Evolutionary conservation across 2,888 invertebrate genomes (phyloP).

Genomic region (Eretmocerus hayati): DNA sequence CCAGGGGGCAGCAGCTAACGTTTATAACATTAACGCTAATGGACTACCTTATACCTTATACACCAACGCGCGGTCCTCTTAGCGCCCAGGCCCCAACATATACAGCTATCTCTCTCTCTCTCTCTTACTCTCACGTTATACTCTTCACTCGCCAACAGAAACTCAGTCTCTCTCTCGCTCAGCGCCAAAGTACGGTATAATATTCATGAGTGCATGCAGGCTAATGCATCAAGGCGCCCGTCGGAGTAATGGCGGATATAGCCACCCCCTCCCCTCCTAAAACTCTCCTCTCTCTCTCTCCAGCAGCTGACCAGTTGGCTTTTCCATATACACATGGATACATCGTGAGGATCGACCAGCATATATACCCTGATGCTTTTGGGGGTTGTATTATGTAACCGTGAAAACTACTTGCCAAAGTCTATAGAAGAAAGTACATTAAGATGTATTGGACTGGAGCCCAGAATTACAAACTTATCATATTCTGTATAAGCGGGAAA

Average conservation of each 20-base stretch:
- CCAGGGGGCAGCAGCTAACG: conserved; percentile 45
- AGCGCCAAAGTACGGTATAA: conserved; percentile 32
- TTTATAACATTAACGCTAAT: conserved; percentile 49
- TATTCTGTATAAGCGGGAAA: too few species aligned
- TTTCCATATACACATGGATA: too few species aligned
- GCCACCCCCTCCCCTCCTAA: too few species aligned
- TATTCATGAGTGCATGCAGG: conserved; percentile 45
- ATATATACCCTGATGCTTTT: too few species aligned
- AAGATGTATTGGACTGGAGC: too few species aligned
- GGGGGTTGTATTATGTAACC: too few species aligned
- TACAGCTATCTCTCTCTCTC: background rate
- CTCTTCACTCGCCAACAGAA: background rate
- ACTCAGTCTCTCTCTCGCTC: conserved; percentile 10
- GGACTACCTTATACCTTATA: conserved; percentile 47
- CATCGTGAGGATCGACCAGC: too few species aligned
- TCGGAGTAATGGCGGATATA: conserved; percentile 33
- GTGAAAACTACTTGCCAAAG: too few species aligned
- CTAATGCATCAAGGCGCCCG: conserved; percentile 43
- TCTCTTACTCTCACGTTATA: conserved; percentile 1
- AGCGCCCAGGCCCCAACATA: background rate
- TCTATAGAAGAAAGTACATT: too few species aligned
- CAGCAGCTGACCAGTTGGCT: too few species aligned
- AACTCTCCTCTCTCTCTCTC: too few species aligned
- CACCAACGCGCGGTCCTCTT: conserved; percentile 33
- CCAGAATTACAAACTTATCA: too few species aligned